Evolutionary conservation across 1,140 invertebrate genomes (phyloP), one percentile per base, ranked within the genome.

Genomic region (Aphelinus certus): DNA sequence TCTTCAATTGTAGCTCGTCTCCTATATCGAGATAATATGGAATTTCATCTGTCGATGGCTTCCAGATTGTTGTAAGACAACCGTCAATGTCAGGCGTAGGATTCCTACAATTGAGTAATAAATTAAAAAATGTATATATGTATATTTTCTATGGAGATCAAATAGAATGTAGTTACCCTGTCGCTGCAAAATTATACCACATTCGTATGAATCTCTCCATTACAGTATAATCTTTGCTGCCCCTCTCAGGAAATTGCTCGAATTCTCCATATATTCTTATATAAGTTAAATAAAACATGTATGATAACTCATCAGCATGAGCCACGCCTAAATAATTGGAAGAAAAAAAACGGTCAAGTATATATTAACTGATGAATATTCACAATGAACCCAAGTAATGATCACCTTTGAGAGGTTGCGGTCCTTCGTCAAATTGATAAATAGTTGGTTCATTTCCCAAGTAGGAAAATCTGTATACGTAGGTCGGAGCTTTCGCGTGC

Each of bases 181-280:
- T 75, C 6, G 63, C 71, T 7, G 76, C 78, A 71, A 79, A 79
- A 55, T 77, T 79, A 1, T 47, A 67, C 76, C 73, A 79, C 66
- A 79, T 73, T 51, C n/a, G 60, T 7, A 71, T 57, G 26, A 79
- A 49, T 62, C 65, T 58, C 49, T 79, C 76, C 7, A 77, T n/a
- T 1, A 74, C 7, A n/a, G 51, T 4, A 6, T 66, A 63, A 66
- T 75, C 76, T 0, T 56, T 48, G 1, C 69, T 65, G n/a, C 57
- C 70, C 57, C 61, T 49, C 2, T 63, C 46, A 1, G 78, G 66
- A 7, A 62, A 68, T n/a, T 46, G 2, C 4, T 53, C 51, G 10
- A 46, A 7, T 7, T 61, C 7, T 3, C 6, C n/a, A 55, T 75
- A 53, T 47, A 46, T 61, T 46, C 48, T 47, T 43, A 63, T 71